Evolutionary conservation across 2,888 invertebrate genomes (phyloP).

Genomic region (Sclerodermus sp.): DNA sequence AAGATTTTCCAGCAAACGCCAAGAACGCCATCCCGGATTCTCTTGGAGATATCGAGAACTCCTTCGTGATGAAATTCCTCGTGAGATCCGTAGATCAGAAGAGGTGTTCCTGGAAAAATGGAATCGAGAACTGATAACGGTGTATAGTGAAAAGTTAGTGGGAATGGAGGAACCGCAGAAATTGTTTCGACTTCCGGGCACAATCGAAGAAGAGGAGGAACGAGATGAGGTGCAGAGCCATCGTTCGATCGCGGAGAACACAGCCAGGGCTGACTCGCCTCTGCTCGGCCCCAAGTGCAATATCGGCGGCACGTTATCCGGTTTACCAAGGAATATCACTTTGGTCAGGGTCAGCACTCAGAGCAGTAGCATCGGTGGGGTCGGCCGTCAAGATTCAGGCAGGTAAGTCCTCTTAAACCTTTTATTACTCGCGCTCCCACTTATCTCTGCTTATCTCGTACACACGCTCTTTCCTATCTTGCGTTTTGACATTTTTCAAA

Average conservation of each 20-base stretch:
- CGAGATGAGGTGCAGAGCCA: slow-evolving; percentile 26
- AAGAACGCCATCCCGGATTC: too few species aligned
- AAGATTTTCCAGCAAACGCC: too few species aligned
- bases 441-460: too few species aligned
- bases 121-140: background rate
- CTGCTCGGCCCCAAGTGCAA: slow-evolving; percentile 32
- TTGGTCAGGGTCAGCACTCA: slow-evolving; percentile 65
- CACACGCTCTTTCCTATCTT: too few species aligned
- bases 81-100: too few species aligned
- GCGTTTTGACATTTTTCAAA: too few species aligned
- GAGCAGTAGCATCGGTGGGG: slow-evolving; percentile 65
- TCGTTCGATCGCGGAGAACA: slow-evolving; percentile 21
- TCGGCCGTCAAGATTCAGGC: slow-evolving; percentile 63
- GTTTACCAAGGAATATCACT: slow-evolving; percentile 55
- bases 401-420: slow-evolving; percentile 52
- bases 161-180: slow-evolving; percentile 50
- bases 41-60: too few species aligned
- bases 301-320: slow-evolving; percentile 5
- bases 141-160: too few species aligned
- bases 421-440: too few species aligned
- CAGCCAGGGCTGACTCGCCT: slow-evolving; percentile 42
- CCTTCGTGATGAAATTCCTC: too few species aligned
- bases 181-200: slow-evolving; percentile 50
- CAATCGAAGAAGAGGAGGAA: slow-evolving; percentile 51
- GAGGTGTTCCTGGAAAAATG: too few species aligned